Evolutionary conservation across 2,113 vertebrate species (phyloP).

Genomic region (Turnix velox): DNA sequence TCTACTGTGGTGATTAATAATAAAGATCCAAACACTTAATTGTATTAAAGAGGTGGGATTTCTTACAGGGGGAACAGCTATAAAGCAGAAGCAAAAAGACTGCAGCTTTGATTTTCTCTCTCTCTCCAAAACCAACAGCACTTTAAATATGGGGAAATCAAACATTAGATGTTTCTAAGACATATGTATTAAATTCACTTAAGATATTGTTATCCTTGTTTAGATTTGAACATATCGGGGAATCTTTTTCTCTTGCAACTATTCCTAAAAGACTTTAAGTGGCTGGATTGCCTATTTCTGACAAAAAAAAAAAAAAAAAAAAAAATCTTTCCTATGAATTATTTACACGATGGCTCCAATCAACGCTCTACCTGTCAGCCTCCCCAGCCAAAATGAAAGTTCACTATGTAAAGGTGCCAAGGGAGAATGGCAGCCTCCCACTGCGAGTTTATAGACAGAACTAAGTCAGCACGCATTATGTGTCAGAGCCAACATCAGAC

Average conservation of each 20-base stretch:
- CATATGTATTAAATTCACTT: constrained; percentile 49
- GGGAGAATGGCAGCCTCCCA: constrained; percentile 77
- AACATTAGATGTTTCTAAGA: constrained; percentile 28
- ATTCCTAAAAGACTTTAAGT: constrained; percentile 70
- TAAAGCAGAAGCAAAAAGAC: constrained; percentile 47
- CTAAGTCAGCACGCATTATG: constrained; percentile 94
- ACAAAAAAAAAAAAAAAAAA: too few relatives aligned
- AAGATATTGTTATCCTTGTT: constrained; percentile 61
- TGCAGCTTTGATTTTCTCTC: constrained; percentile 51
- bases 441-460: constrained; percentile 87
- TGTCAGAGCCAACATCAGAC: constrained; percentile 94
- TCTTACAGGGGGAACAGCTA: background rate
- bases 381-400: constrained; percentile 78
- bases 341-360: constrained; percentile 76
- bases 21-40: background rate
- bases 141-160: constrained; percentile 46
- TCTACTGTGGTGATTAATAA: background rate
- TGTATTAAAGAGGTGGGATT: background rate
- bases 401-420: constrained; percentile 76
- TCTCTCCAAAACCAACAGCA: constrained; percentile 65
- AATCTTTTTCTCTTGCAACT: constrained; percentile 48
- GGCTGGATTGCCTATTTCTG: constrained; percentile 64
- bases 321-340: constrained; percentile 71
- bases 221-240: constrained; percentile 48
- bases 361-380: constrained; percentile 72